phyloP scores from a whole-genome alignment of 1,140 invertebrate genomes.

The Sarcophaga peregrina region DNA sequence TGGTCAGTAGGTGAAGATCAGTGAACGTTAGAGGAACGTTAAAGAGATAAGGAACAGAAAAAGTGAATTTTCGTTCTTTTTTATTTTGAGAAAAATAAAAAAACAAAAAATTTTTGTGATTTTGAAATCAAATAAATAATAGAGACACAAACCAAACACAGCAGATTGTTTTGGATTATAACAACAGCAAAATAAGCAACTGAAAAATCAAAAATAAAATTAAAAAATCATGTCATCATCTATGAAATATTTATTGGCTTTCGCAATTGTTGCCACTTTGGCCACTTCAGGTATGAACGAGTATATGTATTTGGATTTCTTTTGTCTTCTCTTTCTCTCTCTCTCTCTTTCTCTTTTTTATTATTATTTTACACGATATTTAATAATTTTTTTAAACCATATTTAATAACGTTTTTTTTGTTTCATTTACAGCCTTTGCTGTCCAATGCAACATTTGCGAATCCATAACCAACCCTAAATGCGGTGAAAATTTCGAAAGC shows the following conservation, averaged over 20 bases:
- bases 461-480: conserved; percentile 51
- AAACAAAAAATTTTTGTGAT: background rate
- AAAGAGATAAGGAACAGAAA: background rate
- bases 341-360: background rate
- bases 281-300: conserved; percentile 57
- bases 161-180: conserved; percentile 24
- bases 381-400: background rate
- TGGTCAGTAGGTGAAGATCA: conserved; percentile 20
- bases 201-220: background rate
- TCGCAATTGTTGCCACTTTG: conserved; percentile 55
- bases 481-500: conserved; percentile 56
- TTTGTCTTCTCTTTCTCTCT: background rate
- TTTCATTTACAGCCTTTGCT: conserved; percentile 47
- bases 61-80: background rate
- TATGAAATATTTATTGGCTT: conserved; percentile 53
- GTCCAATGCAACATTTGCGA: conserved; percentile 61
- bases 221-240: conserved; percentile 56
- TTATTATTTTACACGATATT: no score
- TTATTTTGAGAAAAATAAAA: background rate
- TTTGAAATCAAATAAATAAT: conserved; percentile 15
- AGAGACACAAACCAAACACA: background rate
- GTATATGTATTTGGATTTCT: background rate
- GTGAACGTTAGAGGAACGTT: background rate
- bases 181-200: background rate
- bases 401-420: background rate